phyloP scores from a whole-genome alignment of 2,113 vertebrate species.

The Barnardius zonarius region DNA sequence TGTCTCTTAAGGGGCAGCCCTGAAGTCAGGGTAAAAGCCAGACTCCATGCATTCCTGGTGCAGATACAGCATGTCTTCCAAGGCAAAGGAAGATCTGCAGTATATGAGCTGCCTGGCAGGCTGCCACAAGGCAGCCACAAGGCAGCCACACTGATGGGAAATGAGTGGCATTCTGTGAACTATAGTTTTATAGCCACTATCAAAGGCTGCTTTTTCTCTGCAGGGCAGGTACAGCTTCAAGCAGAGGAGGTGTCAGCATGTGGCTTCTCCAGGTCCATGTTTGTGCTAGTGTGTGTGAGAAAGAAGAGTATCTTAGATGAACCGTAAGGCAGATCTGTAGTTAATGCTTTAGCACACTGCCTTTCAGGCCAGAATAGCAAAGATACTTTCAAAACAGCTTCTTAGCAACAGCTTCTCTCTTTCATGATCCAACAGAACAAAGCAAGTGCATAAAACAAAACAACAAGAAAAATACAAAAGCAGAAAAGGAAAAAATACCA shows the following conservation, averaged over 20 bases:
- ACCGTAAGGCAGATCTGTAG: not conserved
- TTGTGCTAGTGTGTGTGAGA: not conserved
- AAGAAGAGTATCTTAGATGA: not conserved
- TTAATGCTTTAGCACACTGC: not conserved
- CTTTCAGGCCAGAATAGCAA: not conserved
- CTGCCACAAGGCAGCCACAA: not conserved
- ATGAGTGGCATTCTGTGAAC: not conserved
- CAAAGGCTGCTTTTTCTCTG: not conserved
- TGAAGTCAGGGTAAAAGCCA: no score
- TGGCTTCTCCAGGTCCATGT: not conserved
- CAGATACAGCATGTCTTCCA: rapidly evolving
- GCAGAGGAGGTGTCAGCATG: not conserved
- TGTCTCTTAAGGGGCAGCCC: not conserved
- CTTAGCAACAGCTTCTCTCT: not conserved
- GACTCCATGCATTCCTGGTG: rapidly evolving
- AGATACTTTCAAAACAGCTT: not conserved
- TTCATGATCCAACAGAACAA: not conserved
- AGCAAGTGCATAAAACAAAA: not conserved
- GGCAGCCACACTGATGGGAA: not conserved
- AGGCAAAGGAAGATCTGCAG: not conserved
- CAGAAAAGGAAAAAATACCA: not conserved
- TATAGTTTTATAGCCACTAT: not conserved
- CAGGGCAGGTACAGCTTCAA: not conserved
- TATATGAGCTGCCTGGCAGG: not conserved
- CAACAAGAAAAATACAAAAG: not conserved